A percentile compares a stretch with the other conserved stretches of the same genome.
Conservation (phyloP, 2,888 invertebrate species). For the Metacarcinus magister region DNA sequence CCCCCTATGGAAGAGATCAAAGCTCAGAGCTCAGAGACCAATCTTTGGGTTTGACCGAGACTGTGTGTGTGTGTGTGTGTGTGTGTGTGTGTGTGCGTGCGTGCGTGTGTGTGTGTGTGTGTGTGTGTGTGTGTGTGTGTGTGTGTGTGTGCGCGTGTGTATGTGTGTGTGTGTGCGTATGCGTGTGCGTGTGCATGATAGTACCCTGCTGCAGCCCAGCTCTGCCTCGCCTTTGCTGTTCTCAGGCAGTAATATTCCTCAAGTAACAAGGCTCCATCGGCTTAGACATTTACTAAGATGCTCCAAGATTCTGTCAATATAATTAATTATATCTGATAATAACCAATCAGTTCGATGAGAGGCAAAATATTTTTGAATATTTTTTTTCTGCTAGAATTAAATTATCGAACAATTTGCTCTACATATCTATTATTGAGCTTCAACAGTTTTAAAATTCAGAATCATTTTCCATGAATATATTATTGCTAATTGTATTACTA, state of each 20-base stretch:
- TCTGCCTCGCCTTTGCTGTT: background rate
- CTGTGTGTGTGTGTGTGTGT: background rate
- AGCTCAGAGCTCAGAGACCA: too few relatives aligned
- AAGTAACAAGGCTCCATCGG: background rate
- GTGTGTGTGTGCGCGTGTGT: too few relatives aligned
- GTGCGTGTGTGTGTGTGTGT: constrained; percentile 20
- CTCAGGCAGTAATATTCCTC: background rate
- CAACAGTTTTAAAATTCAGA: background rate
- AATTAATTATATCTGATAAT: background rate
- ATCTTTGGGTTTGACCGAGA: too few relatives aligned
- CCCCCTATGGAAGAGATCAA: too few relatives aligned
- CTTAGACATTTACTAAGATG: background rate
- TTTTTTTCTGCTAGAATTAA: background rate
- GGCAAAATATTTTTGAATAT: background rate
- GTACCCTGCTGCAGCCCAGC: background rate
- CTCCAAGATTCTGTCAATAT: background rate
- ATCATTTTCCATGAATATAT: background rate
- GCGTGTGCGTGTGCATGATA: background rate
- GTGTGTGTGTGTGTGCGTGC: constrained; percentile 49
- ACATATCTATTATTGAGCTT: background rate
- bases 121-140: too few relatives aligned
- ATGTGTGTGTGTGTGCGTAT: background rate
- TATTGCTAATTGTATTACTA: background rate
- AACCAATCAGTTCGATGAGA: background rate
- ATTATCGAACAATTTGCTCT: background rate